Base-by-base conservation (phyloP, 2,113 vertebrate genomes). In the Lepisosteus oculatus region DNA sequence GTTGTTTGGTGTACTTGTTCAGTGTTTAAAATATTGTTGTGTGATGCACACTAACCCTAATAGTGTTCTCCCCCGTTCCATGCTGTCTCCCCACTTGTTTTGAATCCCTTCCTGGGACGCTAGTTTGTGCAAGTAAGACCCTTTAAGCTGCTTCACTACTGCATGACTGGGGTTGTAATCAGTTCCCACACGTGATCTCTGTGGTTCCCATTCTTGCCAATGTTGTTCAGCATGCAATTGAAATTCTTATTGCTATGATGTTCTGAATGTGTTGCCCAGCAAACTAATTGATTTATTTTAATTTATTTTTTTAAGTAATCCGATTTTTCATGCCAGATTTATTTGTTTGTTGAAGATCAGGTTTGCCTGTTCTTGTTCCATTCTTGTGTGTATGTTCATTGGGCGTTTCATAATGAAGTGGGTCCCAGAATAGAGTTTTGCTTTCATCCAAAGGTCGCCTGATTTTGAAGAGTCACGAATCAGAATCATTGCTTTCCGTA, bases 61-160 rank as follows among this genome's bases (percentile, higher is more conserved):
- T 85, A 82, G 85, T 79, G 86, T 90, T 90, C 89, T 88, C 92
- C 78, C 85, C 88, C 77, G 81, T 84, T 88, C 84, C 74, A 84
- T 84, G 84, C 88, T 87, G 77, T 85, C 82, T 78, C 83, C 82
- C 80, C 84, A 81, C 79, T 71, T 86, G 80, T 91, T 88, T 87
- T 94, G 88, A 93, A 88, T 85, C 85, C 91, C 89, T 83, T 87
- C 88, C 90, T 85, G 88, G 94, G 90, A 95, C 79, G 79, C 86
- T 95, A 95, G 94, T 95, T 93, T 93, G 92, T 94, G 90, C 94
- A 96, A 95, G 94, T 97, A 96, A 95, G 94, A 92, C 76, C 78
- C 65, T 76, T 77, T 78, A 47, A 65, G 44, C n/a, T 63, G 66
- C 62, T 74, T 69, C 42, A 57, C 13, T 55, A 72, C 67, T 84